Conservation (phyloP, 1,140 invertebrate genomes). For the Gryon sp. region DNA sequence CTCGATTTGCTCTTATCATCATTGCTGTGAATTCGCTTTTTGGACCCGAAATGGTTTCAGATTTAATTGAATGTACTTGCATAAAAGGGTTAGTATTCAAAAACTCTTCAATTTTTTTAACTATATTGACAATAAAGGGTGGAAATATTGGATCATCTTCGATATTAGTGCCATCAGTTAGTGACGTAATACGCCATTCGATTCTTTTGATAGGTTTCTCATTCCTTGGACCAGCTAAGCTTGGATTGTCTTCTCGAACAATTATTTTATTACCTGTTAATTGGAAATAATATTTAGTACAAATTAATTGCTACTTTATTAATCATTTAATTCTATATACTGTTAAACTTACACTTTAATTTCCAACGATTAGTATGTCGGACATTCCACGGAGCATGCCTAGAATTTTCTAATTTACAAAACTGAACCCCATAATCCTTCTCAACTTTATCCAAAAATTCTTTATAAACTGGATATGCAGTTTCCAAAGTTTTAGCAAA, state of each 20-base stretch:
- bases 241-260: slow-evolving; percentile 14
- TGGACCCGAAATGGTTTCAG: slow-evolving; percentile 16
- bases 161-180: slow-evolving; percentile 3
- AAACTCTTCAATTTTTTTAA: slow-evolving; percentile 50
- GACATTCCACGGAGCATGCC: slow-evolving; percentile 46
- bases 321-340: neutral
- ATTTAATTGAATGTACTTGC: slow-evolving; percentile 39
- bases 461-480: slow-evolving; percentile 46
- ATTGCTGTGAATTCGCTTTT: slow-evolving; percentile 66
- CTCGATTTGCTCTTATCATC: slow-evolving; percentile 72
- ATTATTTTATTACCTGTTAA: slow-evolving; percentile 33
- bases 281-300: neutral
- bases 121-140: slow-evolving; percentile 36
- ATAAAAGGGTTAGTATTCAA: slow-evolving; percentile 36
- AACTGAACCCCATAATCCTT: slow-evolving; percentile 28
- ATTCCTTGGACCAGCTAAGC: neutral
- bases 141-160: slow-evolving; percentile 39
- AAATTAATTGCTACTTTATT: neutral
- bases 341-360: slow-evolving; percentile 43
- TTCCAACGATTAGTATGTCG: slow-evolving; percentile 55
- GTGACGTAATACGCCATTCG: slow-evolving; percentile 4
- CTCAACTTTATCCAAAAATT: slow-evolving; percentile 36
- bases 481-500: slow-evolving; percentile 27
- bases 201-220: slow-evolving; percentile 42
- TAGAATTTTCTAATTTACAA: slow-evolving; percentile 54